Evolutionary conservation across 2,888 invertebrate species (phyloP).

Genomic region (Molanna angustata): DNA sequence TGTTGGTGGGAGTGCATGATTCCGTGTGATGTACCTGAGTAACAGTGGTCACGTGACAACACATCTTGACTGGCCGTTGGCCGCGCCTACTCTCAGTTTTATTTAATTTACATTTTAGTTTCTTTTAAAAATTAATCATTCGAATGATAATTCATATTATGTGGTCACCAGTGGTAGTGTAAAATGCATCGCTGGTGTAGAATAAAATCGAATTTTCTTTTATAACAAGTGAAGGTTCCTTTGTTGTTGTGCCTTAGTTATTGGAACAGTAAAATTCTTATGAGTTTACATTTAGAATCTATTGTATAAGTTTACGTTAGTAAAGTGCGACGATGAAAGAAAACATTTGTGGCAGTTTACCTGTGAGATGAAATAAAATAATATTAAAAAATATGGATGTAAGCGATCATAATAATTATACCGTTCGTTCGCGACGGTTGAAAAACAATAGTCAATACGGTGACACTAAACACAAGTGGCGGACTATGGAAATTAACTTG

Average conservation of each 20-base stretch:
- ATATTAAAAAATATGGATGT: background rate
- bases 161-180: too few relatives aligned
- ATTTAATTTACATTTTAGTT: conserved; percentile 13
- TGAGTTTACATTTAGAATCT: conserved; percentile 17
- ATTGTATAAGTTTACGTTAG: background rate
- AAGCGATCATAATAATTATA: conserved; percentile 5
- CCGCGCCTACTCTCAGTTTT: conserved; percentile 29
- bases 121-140: too few relatives aligned
- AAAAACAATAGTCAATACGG: conserved; percentile 55
- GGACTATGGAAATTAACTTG: conserved; percentile 39
- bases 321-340: background rate
- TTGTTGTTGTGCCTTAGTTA: too few relatives aligned
- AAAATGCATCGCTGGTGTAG: too few relatives aligned
- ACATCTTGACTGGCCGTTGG: conserved; percentile 27
- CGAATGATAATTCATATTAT: too few relatives aligned
- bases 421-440: conserved; percentile 10
- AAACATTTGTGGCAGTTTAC: conserved; percentile 1
- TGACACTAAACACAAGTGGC: conserved; percentile 56
- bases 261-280: too few relatives aligned
- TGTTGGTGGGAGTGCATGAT: conserved; percentile 17
- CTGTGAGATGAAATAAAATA: conserved; percentile 14
- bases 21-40: conserved; percentile 20
- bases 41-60: conserved; percentile 29
- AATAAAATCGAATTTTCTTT: too few relatives aligned
- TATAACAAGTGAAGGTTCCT: too few relatives aligned